Conservation (phyloP, 2,113 vertebrate genomes). For the human (Homo sapiens) region DNA sequence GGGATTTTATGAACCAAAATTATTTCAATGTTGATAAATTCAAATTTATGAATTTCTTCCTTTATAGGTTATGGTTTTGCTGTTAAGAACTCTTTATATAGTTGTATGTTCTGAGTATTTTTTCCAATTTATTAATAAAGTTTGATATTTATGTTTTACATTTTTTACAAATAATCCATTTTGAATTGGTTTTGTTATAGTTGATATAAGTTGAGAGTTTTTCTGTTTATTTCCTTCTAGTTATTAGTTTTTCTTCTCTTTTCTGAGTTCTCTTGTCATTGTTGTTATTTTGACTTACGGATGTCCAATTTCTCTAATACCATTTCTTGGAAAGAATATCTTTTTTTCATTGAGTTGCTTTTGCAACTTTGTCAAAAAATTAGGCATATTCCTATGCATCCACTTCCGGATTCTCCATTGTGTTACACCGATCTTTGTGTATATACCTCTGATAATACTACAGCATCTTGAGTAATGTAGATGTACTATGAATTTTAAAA, state of each 20-base stretch:
- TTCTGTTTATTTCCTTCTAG: background rate
- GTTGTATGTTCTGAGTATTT: background rate
- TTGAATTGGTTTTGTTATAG: background rate
- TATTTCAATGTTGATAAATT: background rate
- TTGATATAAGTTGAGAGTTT: background rate
- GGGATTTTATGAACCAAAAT: background rate
- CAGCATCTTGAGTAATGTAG: background rate
- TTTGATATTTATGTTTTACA: background rate
- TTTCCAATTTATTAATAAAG: background rate
- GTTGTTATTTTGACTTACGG: background rate
- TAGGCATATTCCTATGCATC: background rate
- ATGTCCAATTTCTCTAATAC: background rate
- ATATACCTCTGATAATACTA: too few species aligned
- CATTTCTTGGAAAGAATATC: background rate
- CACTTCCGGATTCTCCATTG: background rate
- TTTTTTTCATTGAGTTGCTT: background rate
- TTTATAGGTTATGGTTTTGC: background rate
- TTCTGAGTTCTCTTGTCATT: rapidly evolving
- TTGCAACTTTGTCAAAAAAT: background rate
- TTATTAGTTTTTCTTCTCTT: background rate
- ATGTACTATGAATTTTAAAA: background rate
- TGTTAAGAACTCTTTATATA: background rate
- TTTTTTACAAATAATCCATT: background rate
- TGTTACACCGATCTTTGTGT: background rate
- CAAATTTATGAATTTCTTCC: background rate